Conservation (phyloP, 2,797 vertebrate species). For the Phoxinus dragarum region DNA sequence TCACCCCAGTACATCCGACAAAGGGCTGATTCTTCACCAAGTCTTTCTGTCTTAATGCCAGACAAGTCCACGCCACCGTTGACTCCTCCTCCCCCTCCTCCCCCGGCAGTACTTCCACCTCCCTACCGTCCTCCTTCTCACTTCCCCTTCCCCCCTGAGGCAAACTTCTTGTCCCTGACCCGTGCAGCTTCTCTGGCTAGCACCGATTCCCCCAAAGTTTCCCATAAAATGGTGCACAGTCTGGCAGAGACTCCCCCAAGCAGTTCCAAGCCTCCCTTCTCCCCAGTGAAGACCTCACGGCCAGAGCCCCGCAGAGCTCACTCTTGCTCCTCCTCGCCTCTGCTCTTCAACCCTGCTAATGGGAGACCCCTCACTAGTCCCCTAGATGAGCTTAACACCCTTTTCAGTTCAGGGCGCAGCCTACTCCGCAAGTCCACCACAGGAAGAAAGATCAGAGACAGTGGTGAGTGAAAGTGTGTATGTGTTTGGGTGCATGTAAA, state of each 20-base stretch:
- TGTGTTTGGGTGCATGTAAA: constrained; percentile 31
- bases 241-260: constrained; percentile 71
- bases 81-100: constrained; percentile 80
- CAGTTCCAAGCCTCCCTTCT: constrained; percentile 82
- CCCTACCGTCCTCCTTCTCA: constrained; percentile 85
- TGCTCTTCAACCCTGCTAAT: constrained; percentile 87
- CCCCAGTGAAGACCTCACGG: constrained; percentile 84
- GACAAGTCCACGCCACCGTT: constrained; percentile 86
- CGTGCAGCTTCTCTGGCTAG: constrained; percentile 60
- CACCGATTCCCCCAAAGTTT: constrained; percentile 74
- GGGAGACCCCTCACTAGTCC: constrained; percentile 89
- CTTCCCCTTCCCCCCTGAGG: constrained; percentile 88
- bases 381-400: constrained; percentile 92
- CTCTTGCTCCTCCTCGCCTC: constrained; percentile 83
- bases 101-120: constrained; percentile 74
- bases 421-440: constrained; percentile 89
- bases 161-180: constrained; percentile 75
- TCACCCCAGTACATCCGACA: constrained; percentile 88
- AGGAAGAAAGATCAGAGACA: constrained; percentile 90
- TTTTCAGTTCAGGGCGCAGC: constrained; percentile 92
- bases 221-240: constrained; percentile 73
- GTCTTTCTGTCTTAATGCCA: constrained; percentile 81
- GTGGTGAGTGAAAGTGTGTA: constrained; percentile 75
- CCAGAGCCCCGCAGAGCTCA: constrained; percentile 84
- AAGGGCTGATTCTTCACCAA: constrained; percentile 88